phyloP scores from a whole-genome alignment of 2,113 vertebrate genomes.

The Meles meles region DNA sequence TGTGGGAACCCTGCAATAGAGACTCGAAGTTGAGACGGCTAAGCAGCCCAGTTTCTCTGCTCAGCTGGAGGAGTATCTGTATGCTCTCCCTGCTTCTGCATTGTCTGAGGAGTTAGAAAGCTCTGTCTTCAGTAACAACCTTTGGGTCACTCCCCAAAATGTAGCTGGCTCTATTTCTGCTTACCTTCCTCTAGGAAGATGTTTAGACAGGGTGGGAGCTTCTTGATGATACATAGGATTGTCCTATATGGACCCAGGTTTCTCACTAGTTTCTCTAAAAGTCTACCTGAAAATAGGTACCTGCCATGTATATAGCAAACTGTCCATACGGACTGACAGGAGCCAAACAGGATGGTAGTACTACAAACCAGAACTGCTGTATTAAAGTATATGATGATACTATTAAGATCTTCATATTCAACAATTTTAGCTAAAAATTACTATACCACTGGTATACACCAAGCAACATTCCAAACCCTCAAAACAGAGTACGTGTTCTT shows the following conservation, averaged over 20 bases:
- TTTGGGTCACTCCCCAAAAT: neutral
- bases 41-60: neutral
- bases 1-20: neutral
- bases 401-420: neutral
- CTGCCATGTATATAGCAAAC: neutral
- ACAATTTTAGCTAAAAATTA: neutral
- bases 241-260: neutral
- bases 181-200: neutral
- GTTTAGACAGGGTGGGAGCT: neutral
- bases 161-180: neutral
- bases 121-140: neutral
- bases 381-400: neutral
- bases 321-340: neutral
- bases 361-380: neutral
- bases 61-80: neutral
- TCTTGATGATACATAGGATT: neutral
- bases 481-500: conserved; percentile 66
- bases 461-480: neutral
- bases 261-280: conserved; percentile 11
- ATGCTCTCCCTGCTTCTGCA: neutral
- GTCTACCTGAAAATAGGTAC: neutral
- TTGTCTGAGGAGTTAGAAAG: neutral
- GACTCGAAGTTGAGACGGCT: neutral
- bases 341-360: neutral
- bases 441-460: neutral